Base-by-base conservation (phyloP, 2,113 vertebrate species). In the Conger conger region DNA sequence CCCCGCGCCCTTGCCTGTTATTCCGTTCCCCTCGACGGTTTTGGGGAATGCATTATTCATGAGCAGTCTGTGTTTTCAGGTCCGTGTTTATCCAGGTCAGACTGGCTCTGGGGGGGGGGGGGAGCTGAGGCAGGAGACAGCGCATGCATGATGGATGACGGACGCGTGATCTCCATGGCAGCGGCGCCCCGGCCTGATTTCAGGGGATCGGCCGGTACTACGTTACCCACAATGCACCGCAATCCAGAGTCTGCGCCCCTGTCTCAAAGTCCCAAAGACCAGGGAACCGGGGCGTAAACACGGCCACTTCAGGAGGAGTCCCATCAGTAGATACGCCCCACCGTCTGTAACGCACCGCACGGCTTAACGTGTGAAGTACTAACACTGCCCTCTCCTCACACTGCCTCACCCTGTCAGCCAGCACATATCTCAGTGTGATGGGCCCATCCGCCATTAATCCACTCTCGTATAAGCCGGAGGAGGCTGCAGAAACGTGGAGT, bases 81-180 rank as follows among this genome's bases (percentile, higher is more conserved):
- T 60, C 76, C 23, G 30, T 33, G 42, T 79, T 79, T 80, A 79
- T 84, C 50, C 76, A 35, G 76, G 83, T 57, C 76, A 38, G 45
- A 54, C 37, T 42, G 50, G 30, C 35, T 11, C n/a, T 27, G 37
- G 50, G 30, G 36, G 38, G 36, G 37, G 7, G 30, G 23, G 37
- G 17, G 36, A 37, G 40, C 37, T 30, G 40, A 83, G 45, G 27
- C 20, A 0, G 82, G 57, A 40, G 35, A 68, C n/a, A n/a, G 36
- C 38, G 57, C 27, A 73, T 63, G 36, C 15, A 73, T 38, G 68
- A 73, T 63, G 57, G 23, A 73, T 73, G 68, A n/a, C 13, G 73
- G 13, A 76, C 11, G 73, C n/a, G 30, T 16, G 33, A 36, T 17
- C 73, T 30, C 1, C 35, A 76, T 23, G 20, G 57, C 37, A 17